Conservation (phyloP, 1,140 invertebrate genomes). For the Ridgeia piscesae region DNA sequence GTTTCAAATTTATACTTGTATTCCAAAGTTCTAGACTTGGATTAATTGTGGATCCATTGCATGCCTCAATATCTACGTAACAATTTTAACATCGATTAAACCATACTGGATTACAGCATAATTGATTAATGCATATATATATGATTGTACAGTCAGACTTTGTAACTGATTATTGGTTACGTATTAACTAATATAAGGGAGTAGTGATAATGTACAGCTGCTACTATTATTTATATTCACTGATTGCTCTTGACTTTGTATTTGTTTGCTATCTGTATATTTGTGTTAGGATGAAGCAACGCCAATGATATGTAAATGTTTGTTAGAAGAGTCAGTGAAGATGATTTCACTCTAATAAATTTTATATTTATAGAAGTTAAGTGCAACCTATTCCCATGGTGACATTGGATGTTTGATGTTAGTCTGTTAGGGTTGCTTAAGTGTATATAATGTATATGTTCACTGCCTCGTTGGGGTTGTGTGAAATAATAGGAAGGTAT, state of each 20-base stretch:
- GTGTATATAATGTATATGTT: neutral
- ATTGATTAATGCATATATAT: neutral
- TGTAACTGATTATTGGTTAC: slow-evolving; percentile 1
- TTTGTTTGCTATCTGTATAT: neutral
- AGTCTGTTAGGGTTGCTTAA: neutral
- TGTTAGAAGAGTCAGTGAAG: neutral
- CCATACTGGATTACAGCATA: neutral
- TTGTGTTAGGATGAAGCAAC: neutral
- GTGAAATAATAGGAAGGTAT: neutral
- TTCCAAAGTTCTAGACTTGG: neutral
- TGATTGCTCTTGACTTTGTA: neutral
- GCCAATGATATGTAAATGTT: neutral
- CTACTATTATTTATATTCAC: neutral
- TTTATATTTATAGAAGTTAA: neutral
- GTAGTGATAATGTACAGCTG: neutral
- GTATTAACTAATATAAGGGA: neutral
- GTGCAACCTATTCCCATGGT: neutral
- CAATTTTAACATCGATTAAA: neutral
- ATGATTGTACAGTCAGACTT: neutral
- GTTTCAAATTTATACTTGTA: neutral
- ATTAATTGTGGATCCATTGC: neutral
- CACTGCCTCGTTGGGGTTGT: neutral
- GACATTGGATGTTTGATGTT: neutral
- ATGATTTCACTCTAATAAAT: slow-evolving; percentile 1
- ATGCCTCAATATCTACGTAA: neutral